phyloP scores from a whole-genome alignment of 2,113 vertebrate genomes.

The Conger conger region DNA sequence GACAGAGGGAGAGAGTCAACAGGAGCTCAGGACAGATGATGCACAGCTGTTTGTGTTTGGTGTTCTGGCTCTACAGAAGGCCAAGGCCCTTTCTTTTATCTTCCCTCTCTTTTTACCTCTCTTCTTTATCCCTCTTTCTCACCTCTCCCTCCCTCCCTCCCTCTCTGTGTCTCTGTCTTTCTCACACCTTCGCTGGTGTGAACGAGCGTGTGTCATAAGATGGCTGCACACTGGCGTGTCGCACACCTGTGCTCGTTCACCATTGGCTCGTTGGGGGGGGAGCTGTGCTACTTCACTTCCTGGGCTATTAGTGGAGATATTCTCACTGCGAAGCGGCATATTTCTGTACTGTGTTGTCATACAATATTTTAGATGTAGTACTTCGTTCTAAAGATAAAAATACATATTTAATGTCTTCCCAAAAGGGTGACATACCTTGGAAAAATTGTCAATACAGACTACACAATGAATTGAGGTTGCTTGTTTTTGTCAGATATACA shows the following conservation, averaged over 20 bases:
- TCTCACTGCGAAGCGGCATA: neutral
- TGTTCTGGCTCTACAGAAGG: constrained; percentile 29
- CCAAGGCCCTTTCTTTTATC: neutral
- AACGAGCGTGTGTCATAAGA: neutral
- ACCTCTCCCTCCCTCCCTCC: neutral
- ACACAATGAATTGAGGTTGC: neutral
- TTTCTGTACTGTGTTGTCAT: neutral
- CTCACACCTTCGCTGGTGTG: neutral
- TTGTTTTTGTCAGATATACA: neutral
- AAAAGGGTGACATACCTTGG: neutral
- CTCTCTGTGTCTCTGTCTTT: neutral
- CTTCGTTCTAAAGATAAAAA: neutral
- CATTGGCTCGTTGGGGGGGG: neutral
- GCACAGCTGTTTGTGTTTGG: constrained; percentile 31
- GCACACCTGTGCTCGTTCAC: neutral
- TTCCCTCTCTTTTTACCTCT: neutral
- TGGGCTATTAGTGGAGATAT: neutral
- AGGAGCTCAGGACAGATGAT: constrained; percentile 41
- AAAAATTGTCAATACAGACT: neutral
- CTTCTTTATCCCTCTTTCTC: neutral
- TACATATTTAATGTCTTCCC: neutral
- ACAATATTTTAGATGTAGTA: neutral
- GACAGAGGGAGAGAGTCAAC: constrained; percentile 38
- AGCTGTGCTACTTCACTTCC: neutral
- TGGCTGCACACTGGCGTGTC: neutral